Conservation (phyloP, 2,888 invertebrate species). For the Platerodrilus igneus region DNA sequence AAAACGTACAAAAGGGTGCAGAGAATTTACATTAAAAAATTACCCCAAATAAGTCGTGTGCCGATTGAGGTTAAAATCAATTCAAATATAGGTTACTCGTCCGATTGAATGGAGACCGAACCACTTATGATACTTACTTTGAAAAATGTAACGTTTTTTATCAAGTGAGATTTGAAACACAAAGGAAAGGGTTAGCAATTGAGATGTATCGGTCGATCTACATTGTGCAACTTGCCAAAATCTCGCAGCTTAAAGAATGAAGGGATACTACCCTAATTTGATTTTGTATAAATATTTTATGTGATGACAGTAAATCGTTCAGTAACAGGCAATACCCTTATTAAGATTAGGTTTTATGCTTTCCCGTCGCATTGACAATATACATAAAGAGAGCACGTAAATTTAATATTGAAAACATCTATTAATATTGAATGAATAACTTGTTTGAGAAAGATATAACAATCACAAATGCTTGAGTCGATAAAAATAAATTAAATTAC, state of each 20-base stretch:
- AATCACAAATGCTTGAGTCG: no score
- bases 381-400: no score
- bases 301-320: no score
- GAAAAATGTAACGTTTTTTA: constrained; percentile 23
- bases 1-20: constrained; percentile 4
- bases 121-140: constrained; percentile 27
- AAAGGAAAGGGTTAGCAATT: constrained; percentile 16
- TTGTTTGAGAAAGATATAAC: no score
- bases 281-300: constrained; percentile 18
- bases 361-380: no score
- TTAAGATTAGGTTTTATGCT: no score
- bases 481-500: no score
- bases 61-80: constrained; percentile 23
- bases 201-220: constrained; percentile 19
- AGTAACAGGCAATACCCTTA: no score
- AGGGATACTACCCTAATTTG: constrained; percentile 15
- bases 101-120: constrained; percentile 14
- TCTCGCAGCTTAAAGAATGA: no score
- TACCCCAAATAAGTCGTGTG: constrained; percentile 20
- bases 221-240: constrained; percentile 18
- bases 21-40: constrained; percentile 12
- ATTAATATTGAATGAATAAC: no score
- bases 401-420: no score
- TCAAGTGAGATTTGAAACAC: constrained; percentile 20
- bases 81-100: constrained; percentile 25